Conservation (phyloP, 2,113 vertebrate genomes). For the Limnothrissa miodon region DNA sequence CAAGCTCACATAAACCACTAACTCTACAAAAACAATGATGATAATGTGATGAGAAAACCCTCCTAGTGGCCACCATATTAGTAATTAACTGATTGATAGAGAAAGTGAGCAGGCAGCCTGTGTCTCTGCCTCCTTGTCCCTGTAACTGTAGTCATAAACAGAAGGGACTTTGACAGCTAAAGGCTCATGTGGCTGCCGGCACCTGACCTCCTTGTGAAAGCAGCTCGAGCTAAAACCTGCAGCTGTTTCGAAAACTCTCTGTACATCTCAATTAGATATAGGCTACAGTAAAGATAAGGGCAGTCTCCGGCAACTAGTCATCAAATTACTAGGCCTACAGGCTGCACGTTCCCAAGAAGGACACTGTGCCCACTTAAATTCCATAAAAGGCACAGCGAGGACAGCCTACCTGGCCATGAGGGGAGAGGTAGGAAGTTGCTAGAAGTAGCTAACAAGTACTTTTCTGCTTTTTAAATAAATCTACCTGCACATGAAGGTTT, state of each 20-base stretch:
- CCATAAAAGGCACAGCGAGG: neutral
- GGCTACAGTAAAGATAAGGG: slow-evolving; percentile 3
- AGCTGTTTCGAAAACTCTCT: slow-evolving; percentile 11
- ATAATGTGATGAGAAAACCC: neutral
- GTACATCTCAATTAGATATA: neutral
- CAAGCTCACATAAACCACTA: neutral
- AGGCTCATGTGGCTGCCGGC: neutral
- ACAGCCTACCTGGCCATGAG: neutral
- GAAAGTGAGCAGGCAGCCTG: neutral
- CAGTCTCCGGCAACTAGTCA: neutral
- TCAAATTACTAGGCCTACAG: neutral
- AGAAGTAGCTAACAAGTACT: too few species aligned
- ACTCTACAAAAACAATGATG: neutral
- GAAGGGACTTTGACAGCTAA: slow-evolving; percentile 32
- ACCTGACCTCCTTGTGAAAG: neutral
- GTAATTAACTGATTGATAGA: neutral
- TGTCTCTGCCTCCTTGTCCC: neutral
- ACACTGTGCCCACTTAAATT: neutral
- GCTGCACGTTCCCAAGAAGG: neutral
- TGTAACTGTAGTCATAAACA: slow-evolving; percentile 33
- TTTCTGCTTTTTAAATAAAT: too few species aligned
- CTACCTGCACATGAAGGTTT: too few species aligned
- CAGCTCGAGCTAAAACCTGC: neutral
- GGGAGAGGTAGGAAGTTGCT: neutral
- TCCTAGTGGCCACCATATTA: neutral